Conservation (phyloP, 2,113 vertebrate genomes). For the Pyxicephalus adspersus region DNA sequence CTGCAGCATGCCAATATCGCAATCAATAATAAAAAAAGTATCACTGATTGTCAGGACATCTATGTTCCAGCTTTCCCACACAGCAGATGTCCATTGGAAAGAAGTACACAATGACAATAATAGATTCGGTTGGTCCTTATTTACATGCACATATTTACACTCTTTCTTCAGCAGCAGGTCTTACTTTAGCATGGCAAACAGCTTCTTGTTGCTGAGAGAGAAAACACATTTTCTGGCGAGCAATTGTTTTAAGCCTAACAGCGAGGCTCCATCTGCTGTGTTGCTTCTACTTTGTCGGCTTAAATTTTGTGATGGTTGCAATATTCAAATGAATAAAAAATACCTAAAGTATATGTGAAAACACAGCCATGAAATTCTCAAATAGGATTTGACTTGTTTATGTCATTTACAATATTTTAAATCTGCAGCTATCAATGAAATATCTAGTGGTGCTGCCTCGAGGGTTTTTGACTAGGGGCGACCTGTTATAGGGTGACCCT, state of each 20-base stretch:
- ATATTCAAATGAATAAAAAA: not conserved
- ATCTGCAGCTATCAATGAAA: too few species aligned
- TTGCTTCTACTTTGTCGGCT: conserved; percentile 16
- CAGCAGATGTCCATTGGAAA: not conserved
- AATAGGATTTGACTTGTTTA: too few species aligned
- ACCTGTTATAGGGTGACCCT: too few species aligned
- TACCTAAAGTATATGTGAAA: too few species aligned
- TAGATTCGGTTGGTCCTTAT: not conserved
- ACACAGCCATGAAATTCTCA: too few species aligned
- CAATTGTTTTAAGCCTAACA: conserved; percentile 54
- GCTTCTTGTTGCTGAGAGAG: conserved; percentile 48
- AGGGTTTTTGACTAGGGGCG: too few species aligned
- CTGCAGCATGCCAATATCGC: too few species aligned
- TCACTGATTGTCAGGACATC: too few species aligned
- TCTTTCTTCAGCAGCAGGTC: conserved; percentile 49
- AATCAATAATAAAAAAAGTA: too few species aligned
- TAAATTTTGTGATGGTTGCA: not conserved
- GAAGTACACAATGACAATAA: not conserved
- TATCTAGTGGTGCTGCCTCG: too few species aligned
- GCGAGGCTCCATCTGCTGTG: conserved; percentile 65
- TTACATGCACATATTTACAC: conserved; percentile 42
- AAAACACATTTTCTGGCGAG: conserved; percentile 51
- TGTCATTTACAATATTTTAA: too few species aligned
- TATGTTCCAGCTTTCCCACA: not conserved
- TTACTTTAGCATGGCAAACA: conserved; percentile 21